Conservation (phyloP, 1,140 invertebrate species). For the Diuraphis noxia region DNA sequence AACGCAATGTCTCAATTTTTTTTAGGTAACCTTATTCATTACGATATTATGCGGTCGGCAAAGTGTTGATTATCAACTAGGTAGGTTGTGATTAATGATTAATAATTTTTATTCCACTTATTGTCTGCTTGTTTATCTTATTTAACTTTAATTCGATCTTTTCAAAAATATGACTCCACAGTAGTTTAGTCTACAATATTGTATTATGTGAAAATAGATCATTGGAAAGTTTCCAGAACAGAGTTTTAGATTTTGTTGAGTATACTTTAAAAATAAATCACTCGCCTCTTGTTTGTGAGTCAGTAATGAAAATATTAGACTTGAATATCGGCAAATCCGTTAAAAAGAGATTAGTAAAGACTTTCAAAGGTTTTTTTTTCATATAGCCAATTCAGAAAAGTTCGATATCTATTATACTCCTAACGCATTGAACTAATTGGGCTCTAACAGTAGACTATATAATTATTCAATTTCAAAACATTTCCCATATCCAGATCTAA, state of each 20-base stretch:
- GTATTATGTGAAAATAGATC: background rate
- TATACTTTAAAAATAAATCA: constrained; percentile 12
- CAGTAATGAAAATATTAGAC: background rate
- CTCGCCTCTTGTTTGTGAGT: background rate
- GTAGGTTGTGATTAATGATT: no score
- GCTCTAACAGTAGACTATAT: background rate
- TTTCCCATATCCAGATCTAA: background rate
- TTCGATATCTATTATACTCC: background rate
- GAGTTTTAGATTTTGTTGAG: background rate
- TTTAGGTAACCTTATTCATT: background rate
- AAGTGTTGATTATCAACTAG: background rate
- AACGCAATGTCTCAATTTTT: background rate
- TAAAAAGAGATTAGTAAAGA: background rate
- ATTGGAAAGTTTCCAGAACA: background rate
- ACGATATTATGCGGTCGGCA: background rate
- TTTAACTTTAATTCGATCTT: background rate
- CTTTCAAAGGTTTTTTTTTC: background rate
- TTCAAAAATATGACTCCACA: background rate
- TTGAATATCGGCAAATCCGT: background rate
- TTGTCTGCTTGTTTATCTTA: background rate
- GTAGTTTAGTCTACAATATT: background rate
- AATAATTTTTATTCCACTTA: background rate
- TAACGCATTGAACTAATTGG: background rate
- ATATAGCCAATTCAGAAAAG: background rate
- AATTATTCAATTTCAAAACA: background rate